phyloP scores from a whole-genome alignment of 2,113 vertebrate genomes.

The Nycticorax nycticorax region DNA sequence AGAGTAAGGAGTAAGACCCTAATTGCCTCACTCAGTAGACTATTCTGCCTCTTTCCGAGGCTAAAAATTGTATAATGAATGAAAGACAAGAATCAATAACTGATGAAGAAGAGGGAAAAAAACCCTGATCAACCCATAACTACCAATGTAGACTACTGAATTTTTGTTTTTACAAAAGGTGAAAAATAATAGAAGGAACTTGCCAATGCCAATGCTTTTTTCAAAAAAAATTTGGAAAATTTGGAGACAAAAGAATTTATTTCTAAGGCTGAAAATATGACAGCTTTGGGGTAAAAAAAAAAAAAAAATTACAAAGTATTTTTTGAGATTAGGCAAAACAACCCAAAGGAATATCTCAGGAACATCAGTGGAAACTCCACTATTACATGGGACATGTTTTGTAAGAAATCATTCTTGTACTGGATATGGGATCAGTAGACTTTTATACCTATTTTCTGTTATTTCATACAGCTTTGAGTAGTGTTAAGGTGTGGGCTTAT shows the following conservation, averaged over 20 bases:
- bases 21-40: not conserved
- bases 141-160: not conserved
- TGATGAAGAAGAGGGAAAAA: not conserved
- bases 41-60: not conserved
- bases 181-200: not conserved
- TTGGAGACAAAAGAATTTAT: not conserved
- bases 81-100: not conserved
- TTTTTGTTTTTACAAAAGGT: not conserved
- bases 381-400: not conserved
- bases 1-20: not conserved
- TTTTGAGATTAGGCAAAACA: not conserved
- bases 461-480: not conserved
- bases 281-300: not conserved
- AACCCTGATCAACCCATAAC: fast-evolving
- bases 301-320: not conserved
- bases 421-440: not conserved
- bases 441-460: not conserved
- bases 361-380: not conserved
- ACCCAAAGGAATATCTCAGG: not conserved
- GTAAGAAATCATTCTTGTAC: not conserved
- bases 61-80: not conserved
- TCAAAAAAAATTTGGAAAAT: not conserved
- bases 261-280: not conserved
- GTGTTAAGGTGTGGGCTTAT: not conserved
- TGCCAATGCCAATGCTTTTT: not conserved